phyloP scores from a whole-genome alignment of 2,797 vertebrate genomes.

The Malacoctenus gilli region DNA sequence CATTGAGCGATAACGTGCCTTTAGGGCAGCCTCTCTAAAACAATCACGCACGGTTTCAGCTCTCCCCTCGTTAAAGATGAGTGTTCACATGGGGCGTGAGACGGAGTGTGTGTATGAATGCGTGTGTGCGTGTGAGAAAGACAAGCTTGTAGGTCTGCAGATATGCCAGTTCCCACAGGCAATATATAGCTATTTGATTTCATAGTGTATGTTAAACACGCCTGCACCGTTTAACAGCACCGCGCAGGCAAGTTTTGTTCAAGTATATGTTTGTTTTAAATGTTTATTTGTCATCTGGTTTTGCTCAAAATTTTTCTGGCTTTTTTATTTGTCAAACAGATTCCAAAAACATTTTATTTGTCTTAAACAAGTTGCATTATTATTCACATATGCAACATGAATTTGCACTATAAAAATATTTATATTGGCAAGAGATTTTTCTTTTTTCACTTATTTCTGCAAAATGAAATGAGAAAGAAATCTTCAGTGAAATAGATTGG shows the following conservation, averaged over 20 bases:
- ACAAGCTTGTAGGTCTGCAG: constrained; percentile 66
- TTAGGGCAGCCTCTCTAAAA: constrained; percentile 83
- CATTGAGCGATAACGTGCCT: constrained; percentile 81
- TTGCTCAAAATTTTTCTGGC: not conserved
- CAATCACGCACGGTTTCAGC: constrained; percentile 82
- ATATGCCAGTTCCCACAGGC: constrained; percentile 75
- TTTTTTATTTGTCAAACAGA: too few relatives aligned
- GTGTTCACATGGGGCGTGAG: constrained; percentile 81
- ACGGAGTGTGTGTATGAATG: constrained; percentile 41
- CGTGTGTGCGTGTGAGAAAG: constrained; percentile 29
- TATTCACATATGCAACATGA: too few relatives aligned
- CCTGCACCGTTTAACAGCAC: constrained; percentile 24
- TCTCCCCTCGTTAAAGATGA: constrained; percentile 82
- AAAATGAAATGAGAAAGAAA: too few relatives aligned
- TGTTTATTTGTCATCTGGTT: not conserved
- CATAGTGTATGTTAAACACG: constrained; percentile 36
- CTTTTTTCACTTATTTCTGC: too few relatives aligned
- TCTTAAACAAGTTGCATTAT: too few relatives aligned
- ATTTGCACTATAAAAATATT: too few relatives aligned
- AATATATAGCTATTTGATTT: constrained; percentile 56
- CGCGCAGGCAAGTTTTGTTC: constrained; percentile 5
- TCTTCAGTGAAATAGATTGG: too few relatives aligned
- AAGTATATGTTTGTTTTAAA: not conserved
- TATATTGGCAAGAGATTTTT: too few relatives aligned
- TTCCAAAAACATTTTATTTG: too few relatives aligned